Evolutionary conservation across 1,140 invertebrate genomes (phyloP), one percentile per base, ranked within the genome.

Genomic region (Drosophila gunungcola): DNA sequence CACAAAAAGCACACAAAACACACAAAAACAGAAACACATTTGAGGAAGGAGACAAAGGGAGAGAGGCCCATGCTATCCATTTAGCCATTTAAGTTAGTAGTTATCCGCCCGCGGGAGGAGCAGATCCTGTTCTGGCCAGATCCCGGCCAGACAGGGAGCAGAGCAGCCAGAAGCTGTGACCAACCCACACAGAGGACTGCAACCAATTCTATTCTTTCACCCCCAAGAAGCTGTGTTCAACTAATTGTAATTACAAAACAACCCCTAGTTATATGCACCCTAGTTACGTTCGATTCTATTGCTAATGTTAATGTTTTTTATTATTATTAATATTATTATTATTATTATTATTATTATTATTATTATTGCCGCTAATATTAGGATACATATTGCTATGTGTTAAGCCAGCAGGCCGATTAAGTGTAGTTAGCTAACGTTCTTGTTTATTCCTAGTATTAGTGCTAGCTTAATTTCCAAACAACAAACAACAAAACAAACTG

Each of bases 181-280:
- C 41, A 34, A 11, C 27, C 39, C 34, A 11, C 13, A 27, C 16
- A 29, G 63, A 43, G 60, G 64, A 51, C 60, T 63, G 56, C 55
- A 74, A 91, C 82, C 73, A 88, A 90, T 90, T 91, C 90, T 91
- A 91, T 91, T 91, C 89, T 91, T 78, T 84, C 63, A 81, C 79
- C 89, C 90, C 90, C 90, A 91, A 91, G 90, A 91, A 89, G 90
- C 90, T 91, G 90, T 91, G 90, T 91, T 91, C 90, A 91, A 77
- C 69, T 83, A 85, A 54, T 68, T 70, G 49, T 90, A 73, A 69
- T 42, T 69, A 58, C 16, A 21, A 21, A 21, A 21, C 16, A 4
- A 13, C 21, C 58, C 21, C 65, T 57, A 56, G 34, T 16, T 67
- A 36, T 29, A 38, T 5, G 29, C 29, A 32, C 21, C 64, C 13